Conservation (phyloP, 2,113 vertebrate species). For the Pitta sordida region DNA sequence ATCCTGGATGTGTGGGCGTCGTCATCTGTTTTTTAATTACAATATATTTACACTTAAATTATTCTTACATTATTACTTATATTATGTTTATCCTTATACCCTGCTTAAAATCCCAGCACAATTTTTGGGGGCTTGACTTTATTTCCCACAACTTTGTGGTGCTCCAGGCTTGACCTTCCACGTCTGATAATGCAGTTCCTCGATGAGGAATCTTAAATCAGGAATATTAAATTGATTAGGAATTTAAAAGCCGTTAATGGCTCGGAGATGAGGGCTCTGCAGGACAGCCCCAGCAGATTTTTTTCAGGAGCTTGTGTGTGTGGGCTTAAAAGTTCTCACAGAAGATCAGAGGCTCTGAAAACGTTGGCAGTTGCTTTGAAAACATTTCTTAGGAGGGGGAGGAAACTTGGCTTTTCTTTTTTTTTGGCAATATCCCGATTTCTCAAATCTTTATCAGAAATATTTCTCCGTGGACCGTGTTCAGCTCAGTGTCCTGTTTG, state of each 20-base stretch:
- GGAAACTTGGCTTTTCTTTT: background rate
- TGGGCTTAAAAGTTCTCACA: slow-evolving; percentile 7
- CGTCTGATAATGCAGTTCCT: background rate
- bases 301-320: background rate
- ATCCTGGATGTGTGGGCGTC: background rate
- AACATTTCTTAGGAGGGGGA: background rate
- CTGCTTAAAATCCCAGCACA: background rate
- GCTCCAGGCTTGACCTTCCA: background rate
- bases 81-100: background rate
- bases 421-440: background rate
- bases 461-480: background rate
- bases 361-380: slow-evolving; percentile 25
- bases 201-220: too few species aligned
- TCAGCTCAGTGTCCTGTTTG: background rate
- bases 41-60: background rate
- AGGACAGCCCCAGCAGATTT: background rate
- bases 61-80: background rate
- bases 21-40: background rate
- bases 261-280: background rate
- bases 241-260: background rate
- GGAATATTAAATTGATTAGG: background rate
- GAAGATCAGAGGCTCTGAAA: slow-evolving; percentile 23
- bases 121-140: background rate
- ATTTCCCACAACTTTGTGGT: background rate
- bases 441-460: background rate